A percentile compares a stretch with the other conserved stretches of the same genome.
Evolutionary conservation across 2,888 invertebrate genomes (phyloP).

Genomic region (Nomada goodeniana): DNA sequence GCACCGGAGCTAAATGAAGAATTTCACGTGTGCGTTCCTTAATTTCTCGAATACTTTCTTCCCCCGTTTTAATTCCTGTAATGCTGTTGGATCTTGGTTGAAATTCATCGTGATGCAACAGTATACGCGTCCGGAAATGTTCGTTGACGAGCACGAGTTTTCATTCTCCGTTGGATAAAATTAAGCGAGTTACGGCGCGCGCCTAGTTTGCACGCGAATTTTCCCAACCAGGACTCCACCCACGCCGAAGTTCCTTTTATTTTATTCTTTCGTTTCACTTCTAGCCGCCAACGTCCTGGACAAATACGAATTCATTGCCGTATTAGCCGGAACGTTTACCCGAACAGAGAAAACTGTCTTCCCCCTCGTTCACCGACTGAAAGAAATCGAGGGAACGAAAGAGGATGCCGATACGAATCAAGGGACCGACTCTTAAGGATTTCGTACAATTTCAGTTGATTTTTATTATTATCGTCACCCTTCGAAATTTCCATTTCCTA

Average conservation of each 20-base stretch:
- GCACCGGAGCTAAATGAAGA: neutral
- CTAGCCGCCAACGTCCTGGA: constrained; percentile 65
- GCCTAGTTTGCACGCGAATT: constrained; percentile 67
- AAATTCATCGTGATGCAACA: constrained; percentile 42
- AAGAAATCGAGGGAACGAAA: neutral
- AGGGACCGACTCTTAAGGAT: constrained; percentile 18
- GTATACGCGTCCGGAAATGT: constrained; percentile 33
- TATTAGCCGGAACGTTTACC: constrained; percentile 70
- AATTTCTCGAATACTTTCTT: neutral
- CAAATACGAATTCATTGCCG: constrained; percentile 78
- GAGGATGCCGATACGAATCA: constrained; percentile 48
- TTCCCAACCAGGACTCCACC: constrained; percentile 22
- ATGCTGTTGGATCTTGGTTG: constrained; percentile 28
- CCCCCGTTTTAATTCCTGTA: neutral
- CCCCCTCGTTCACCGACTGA: neutral
- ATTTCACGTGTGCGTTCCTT: neutral
- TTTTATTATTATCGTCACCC: constrained; percentile 50
- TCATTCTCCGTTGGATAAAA: constrained; percentile 56
- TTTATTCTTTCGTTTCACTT: constrained; percentile 59
- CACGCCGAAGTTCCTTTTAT: neutral
- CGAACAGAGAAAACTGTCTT: constrained; percentile 44
- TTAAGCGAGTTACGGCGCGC: constrained; percentile 62
- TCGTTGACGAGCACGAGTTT: constrained; percentile 49
- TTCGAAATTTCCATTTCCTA: constrained; percentile 30
- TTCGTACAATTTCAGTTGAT: constrained; percentile 48